A percentile compares a stretch with the other conserved stretches of the same genome.
Evolutionary conservation across 2,888 invertebrate species (phyloP).

Genomic region (Oscheius sp.): DNA sequence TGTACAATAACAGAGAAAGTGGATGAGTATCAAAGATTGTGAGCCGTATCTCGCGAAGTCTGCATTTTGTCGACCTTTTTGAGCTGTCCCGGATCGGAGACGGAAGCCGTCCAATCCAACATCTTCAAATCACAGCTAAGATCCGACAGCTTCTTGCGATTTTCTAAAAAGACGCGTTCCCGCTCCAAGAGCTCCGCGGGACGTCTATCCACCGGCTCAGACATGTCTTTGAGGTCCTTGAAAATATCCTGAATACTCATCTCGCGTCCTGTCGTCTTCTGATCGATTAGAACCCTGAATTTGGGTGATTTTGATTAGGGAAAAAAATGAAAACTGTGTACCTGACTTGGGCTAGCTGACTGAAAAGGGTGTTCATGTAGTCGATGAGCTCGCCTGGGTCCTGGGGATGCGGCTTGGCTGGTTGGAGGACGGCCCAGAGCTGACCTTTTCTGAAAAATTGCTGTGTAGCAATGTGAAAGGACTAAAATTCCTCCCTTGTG

Average conservation of each 20-base stretch:
- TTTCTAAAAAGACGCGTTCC: constrained; percentile 15
- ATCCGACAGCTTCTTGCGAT: constrained; percentile 42
- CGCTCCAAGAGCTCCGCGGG: constrained; percentile 14
- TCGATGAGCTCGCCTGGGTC: constrained; percentile 42
- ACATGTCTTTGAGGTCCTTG: constrained; percentile 14
- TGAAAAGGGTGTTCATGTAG: constrained; percentile 47
- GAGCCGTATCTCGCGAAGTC: neutral
- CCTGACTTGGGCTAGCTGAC: constrained; percentile 54
- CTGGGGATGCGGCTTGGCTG: constrained; percentile 37
- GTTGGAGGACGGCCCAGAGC: constrained; percentile 43
- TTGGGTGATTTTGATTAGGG: neutral
- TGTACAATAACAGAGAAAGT: neutral
- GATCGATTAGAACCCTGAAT: constrained; percentile 43
- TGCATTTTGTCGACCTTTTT: constrained; percentile 50
- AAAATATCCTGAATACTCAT: constrained; percentile 11
- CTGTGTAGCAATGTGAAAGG: too few relatives aligned
- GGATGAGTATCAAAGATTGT: constrained; percentile 6
- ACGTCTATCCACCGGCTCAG: neutral
- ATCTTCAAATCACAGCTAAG: constrained; percentile 52
- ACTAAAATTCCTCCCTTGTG: neutral
- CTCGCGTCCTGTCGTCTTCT: constrained; percentile 25
- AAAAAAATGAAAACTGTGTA: neutral
- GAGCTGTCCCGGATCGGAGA: constrained; percentile 50
- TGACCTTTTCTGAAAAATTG: constrained; percentile 43
- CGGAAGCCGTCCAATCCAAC: constrained; percentile 54